Conservation (phyloP, 2,113 vertebrate genomes). For the Mobula hypostoma region DNA sequence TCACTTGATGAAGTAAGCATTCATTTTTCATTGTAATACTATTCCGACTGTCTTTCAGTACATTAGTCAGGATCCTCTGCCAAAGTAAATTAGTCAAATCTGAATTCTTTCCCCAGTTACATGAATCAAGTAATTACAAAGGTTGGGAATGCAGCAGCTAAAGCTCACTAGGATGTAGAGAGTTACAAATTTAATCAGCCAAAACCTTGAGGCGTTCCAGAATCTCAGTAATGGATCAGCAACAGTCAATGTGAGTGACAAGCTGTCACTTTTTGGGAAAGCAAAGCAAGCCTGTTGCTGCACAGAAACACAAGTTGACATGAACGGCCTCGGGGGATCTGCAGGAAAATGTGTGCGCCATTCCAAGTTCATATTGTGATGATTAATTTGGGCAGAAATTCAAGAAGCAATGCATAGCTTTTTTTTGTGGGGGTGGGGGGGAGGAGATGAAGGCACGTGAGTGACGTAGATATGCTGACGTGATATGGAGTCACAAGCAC, state of each 20-base stretch:
- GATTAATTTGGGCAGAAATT: constrained; percentile 8
- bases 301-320: constrained; percentile 24
- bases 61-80: background rate
- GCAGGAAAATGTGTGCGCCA: background rate
- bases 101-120: background rate
- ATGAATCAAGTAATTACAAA: constrained; percentile 14
- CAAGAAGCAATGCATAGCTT: background rate
- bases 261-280: constrained; percentile 20
- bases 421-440: no score
- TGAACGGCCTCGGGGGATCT: background rate
- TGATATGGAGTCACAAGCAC: background rate
- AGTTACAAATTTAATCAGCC: background rate
- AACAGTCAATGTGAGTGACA: constrained; percentile 28
- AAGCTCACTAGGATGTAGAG: background rate
- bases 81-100: background rate
- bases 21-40: background rate
- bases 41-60: background rate
- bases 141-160: background rate
- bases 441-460: no score
- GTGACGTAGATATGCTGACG: background rate
- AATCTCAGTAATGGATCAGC: background rate
- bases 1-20: background rate
- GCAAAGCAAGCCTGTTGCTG: background rate
- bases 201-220: background rate
- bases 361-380: background rate